Evolutionary conservation across 2,113 vertebrate genomes (phyloP).

Genomic region (Corvus hawaiiensis): DNA sequence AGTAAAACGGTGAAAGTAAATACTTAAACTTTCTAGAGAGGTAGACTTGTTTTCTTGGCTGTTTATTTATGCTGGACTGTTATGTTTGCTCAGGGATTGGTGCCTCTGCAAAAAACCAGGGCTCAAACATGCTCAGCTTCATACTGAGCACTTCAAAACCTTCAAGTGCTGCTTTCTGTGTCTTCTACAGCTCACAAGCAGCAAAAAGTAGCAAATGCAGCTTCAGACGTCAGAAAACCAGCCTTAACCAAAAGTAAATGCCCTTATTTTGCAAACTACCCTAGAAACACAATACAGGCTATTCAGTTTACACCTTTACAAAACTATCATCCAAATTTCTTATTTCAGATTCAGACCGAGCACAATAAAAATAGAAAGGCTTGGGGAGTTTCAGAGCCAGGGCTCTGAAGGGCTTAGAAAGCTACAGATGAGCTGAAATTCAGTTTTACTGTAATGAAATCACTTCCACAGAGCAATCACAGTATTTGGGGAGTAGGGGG

Average conservation of each 20-base stretch:
- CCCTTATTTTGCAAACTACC: background rate
- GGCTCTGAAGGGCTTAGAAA: background rate
- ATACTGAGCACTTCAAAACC: background rate
- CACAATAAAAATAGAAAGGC: background rate
- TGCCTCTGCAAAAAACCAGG: background rate
- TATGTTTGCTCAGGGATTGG: background rate
- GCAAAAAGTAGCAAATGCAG: background rate
- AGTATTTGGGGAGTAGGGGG: rapidly evolving
- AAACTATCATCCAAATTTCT: background rate
- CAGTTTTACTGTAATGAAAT: background rate
- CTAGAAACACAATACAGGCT: background rate
- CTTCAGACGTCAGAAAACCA: background rate
- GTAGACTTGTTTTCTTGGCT: background rate
- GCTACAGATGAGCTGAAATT: rapidly evolving
- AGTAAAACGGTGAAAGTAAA: background rate
- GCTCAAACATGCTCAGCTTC: background rate
- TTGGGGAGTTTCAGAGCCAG: background rate
- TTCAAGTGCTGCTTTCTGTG: background rate
- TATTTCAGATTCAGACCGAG: background rate
- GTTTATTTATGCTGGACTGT: background rate
- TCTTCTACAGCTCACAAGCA: background rate
- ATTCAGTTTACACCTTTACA: background rate
- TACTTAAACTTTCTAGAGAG: background rate
- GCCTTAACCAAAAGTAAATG: background rate
- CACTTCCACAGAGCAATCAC: background rate